A percentile compares a stretch with the other conserved stretches of the same genome.
These are phyloP conservation scores for Phoxinus phoxinus DNA, from an alignment of 2,113 vertebrate genomes.

Conservation along the genomic window DNA sequence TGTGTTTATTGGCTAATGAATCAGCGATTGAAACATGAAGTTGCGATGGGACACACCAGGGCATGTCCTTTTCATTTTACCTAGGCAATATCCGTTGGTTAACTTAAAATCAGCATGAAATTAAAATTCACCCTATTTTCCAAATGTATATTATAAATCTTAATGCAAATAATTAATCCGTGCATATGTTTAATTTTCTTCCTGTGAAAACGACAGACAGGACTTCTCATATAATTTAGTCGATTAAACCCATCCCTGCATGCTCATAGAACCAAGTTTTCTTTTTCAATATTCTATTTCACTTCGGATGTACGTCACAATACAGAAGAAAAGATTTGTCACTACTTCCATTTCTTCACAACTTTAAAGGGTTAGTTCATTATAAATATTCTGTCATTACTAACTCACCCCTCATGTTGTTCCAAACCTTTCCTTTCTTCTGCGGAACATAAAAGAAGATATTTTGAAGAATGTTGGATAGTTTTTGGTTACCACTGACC, in stretches of 20 bases:
- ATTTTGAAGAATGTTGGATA: neutral
- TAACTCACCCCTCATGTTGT: too few species aligned
- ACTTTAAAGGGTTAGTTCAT: neutral
- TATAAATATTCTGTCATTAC: neutral
- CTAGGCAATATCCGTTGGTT: neutral
- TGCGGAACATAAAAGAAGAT: neutral
- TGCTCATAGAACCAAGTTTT: neutral
- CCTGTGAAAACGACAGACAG: neutral
- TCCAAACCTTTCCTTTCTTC: neutral
- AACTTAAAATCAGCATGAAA: neutral
- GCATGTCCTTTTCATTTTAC: neutral
- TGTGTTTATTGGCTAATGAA: neutral
- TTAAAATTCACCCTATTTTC: neutral
- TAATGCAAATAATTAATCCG: neutral
- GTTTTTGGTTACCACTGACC: neutral
- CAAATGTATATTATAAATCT: neutral
- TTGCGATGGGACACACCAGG: neutral
- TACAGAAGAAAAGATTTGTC: neutral
- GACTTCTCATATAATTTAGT: neutral
- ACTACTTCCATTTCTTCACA: neutral
- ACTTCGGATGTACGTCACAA: neutral
- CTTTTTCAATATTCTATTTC: neutral
- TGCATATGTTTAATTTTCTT: neutral
- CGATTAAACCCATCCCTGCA: neutral
- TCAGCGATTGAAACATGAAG: neutral